phyloP scores from a whole-genome alignment of 2,888 invertebrate genomes.

The Rhamnusium bicolor region DNA sequence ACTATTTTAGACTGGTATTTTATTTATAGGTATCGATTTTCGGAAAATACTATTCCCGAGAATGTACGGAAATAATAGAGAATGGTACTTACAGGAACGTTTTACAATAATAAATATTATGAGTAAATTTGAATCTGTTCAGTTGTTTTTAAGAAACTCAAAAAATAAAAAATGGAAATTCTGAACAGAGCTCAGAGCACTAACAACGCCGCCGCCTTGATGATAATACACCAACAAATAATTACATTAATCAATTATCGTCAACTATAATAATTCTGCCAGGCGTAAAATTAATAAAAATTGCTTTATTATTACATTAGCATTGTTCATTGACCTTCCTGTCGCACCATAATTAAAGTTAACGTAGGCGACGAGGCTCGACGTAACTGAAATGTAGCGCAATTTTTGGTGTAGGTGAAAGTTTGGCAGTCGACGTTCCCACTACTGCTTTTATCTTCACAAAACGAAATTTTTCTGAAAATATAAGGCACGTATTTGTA shows the following conservation, averaged over 20 bases:
- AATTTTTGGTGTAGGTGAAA: conserved; percentile 8
- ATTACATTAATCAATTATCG: neutral
- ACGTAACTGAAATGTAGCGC: neutral
- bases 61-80: too few species aligned
- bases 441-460: neutral
- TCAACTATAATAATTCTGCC: neutral
- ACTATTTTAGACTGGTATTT: too few species aligned
- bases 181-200: too few species aligned
- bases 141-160: too few species aligned
- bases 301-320: conserved; percentile 2
- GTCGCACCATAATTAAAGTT: neutral
- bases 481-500: too few species aligned
- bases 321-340: neutral
- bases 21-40: too few species aligned
- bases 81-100: too few species aligned
- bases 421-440: neutral
- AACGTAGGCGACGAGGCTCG: neutral
- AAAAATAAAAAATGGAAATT: too few species aligned
- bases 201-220: too few species aligned
- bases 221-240: neutral
- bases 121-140: too few species aligned
- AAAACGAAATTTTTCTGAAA: neutral
- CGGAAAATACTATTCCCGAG: too few species aligned
- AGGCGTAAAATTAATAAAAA: neutral
- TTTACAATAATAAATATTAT: too few species aligned